Base-by-base conservation (phyloP, 2,888 invertebrate genomes). In the Spodoptera exigua region DNA sequence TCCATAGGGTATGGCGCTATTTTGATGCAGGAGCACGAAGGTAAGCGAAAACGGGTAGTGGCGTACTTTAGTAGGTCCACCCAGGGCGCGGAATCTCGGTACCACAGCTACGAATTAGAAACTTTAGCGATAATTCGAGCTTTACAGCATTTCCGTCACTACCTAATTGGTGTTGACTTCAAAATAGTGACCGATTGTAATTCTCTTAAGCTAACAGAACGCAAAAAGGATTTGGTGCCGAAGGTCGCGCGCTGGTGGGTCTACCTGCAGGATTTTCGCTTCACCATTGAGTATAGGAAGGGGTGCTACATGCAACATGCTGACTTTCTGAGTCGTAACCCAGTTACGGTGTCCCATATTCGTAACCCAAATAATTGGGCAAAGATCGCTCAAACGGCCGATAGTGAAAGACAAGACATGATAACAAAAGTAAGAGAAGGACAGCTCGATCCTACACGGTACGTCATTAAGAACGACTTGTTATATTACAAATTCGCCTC, bases 111-210 rank as follows among this genome's bases (percentile, higher is more conserved):
- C 14, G 37, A 37, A 14, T 10, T 37, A 10, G 37, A 37, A 14
- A 37, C 37, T 3, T 14, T 37, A 14, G 37, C 37, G 2, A 7
- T 79, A 0, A 75, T 80, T 0, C 65, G 56, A 7, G 74, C 74
- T 0, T 17, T 78, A 1, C 70, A 73, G 37, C 41, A 79, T 40
- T 80, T 79, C 37, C 34, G 79, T 0, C 73, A 76, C 1, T 78
- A 78, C 35, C 13, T 81, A 0, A 17, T 77, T 0, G 77, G 78
- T 0, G 46, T 63, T 0, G 3, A 34, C 0, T 79, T 81, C 35
- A 78, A 47, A 43, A 54, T 80, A 7, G 62, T 80, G 0, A 79
- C 78, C 0, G 79, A 82, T 13, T 82, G 82, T 17, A 82, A 78
- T 46, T 51, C 78, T 0, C 48, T 80, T 0, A 78, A 80, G 57